Evolutionary conservation across 2,888 invertebrate species (phyloP), one percentile per base, ranked within the genome.

Genomic region (Drosophila lacicola): DNA sequence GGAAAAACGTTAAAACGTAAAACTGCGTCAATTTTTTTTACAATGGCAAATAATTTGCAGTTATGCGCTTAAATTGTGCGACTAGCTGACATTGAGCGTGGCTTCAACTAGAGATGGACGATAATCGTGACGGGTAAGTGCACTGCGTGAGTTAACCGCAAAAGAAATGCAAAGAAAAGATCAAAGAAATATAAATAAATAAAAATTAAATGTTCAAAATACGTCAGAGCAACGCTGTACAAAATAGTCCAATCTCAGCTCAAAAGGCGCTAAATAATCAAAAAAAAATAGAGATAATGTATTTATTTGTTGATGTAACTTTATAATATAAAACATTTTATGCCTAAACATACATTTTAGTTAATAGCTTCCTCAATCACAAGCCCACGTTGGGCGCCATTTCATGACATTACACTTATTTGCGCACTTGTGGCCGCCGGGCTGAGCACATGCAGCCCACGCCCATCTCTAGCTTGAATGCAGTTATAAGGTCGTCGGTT

Each of bases 21-120:
- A 75, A 72, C 71, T 81, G 74, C 77, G 57, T 66, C 79, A 77
- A 70, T 62, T 67, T 44, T 57, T 75, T 73, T 83, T 83, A 85
- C 90, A 90, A 90, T 90, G 87, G 85, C 87, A 90, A 83, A 78
- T 89, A 85, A 77, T 84, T 80, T 85, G 78, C 80, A 79, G 78
- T 76, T 74, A 86, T 77, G 80, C 85, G 70, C 70, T 85, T 67
- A 76, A 67, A 75, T 55, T 71, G 60, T 65, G 65, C 73, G 54
- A 58, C 64, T 41, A 64, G 44, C 72, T 78, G 79, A 77, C 82
- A 85, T 82, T 88, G 89, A 87, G 51, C 33, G 56, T 14, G 36
- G 36, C 39, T 54, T 44, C 6, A 44, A 33, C 50, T 49, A 58
- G 64, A 25, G 69, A 57, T 58, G 57, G 14, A 9, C 33, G 2